Conservation (phyloP, 2,797 vertebrate species). For the Cirrhinus molitorella region DNA sequence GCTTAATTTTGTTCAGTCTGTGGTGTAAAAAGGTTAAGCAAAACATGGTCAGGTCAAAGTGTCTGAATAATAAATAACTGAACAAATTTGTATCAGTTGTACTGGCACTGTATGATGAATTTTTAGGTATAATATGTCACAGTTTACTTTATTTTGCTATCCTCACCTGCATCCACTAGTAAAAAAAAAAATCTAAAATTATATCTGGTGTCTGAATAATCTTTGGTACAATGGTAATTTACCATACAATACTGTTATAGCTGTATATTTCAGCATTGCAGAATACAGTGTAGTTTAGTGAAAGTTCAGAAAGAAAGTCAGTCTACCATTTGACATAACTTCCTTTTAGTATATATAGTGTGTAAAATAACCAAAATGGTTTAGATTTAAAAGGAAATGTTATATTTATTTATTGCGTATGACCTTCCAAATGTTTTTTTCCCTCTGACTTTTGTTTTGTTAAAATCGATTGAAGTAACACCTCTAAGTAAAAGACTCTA, state of each 20-base stretch:
- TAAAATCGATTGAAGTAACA: neutral
- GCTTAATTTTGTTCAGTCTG: too few species aligned
- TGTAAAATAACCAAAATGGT: neutral
- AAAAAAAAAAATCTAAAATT: too few species aligned
- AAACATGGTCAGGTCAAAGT: too few species aligned
- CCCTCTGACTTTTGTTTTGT: neutral
- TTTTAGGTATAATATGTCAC: too few species aligned
- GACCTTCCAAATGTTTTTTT: neutral
- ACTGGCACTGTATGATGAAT: too few species aligned
- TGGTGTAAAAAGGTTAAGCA: too few species aligned
- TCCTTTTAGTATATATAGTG: neutral
- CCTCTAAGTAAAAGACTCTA: neutral
- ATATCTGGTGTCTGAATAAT: too few species aligned
- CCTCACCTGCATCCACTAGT: too few species aligned
- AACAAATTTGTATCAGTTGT: too few species aligned
- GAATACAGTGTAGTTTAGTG: neutral
- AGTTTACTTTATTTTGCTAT: too few species aligned
- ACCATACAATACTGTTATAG: neutral
- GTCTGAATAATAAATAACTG: too few species aligned
- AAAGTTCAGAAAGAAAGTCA: neutral
- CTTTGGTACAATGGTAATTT: too few species aligned
- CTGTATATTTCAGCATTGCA: neutral
- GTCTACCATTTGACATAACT: neutral
- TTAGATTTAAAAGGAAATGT: neutral
- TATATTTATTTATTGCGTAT: neutral